Evolutionary conservation across 2,113 vertebrate species (phyloP).

Genomic region (Festucalex cinctus): DNA sequence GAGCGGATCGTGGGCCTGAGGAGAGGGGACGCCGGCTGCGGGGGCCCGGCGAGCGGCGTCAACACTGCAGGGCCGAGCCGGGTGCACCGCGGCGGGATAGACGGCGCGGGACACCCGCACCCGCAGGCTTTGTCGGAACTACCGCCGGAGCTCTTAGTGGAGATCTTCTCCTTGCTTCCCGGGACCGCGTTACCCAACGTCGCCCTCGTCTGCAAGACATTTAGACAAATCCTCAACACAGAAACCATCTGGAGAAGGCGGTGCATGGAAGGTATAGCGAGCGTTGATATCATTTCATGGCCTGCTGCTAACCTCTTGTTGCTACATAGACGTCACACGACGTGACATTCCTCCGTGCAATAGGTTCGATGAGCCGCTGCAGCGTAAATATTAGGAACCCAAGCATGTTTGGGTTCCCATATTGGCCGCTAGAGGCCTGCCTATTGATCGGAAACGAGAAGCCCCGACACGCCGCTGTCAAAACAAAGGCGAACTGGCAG

Average conservation of each 20-base stretch:
- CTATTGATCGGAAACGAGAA: neutral
- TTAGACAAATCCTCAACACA: constrained; percentile 86
- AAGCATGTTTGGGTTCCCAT: too few relatives aligned
- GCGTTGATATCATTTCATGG: neutral
- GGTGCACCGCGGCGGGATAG: constrained; percentile 48
- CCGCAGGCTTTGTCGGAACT: constrained; percentile 81
- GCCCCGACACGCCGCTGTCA: neutral
- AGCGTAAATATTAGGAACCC: too few relatives aligned
- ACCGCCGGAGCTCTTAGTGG: constrained; percentile 90
- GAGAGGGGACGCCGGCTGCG: constrained; percentile 32
- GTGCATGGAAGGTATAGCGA: constrained; percentile 81
- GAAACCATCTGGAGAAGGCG: constrained; percentile 95
- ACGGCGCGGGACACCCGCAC: constrained; percentile 42
- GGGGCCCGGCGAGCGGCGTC: constrained; percentile 40
- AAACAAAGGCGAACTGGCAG: neutral
- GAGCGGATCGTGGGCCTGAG: constrained; percentile 70
- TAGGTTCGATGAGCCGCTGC: neutral
- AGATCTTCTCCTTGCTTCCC: constrained; percentile 86
- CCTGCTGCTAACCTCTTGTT: neutral
- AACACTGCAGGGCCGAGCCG: constrained; percentile 53
- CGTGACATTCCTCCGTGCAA: neutral
- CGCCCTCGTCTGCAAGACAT: constrained; percentile 86
- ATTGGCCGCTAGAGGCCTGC: neutral
- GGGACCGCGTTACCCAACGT: constrained; percentile 84
- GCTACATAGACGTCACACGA: neutral